Percentiles rank a stretch among this genome's conserved stretches.
Evolutionary conservation across 2,888 invertebrate species (phyloP).

Genomic region (Kryphioiulus occultus): DNA sequence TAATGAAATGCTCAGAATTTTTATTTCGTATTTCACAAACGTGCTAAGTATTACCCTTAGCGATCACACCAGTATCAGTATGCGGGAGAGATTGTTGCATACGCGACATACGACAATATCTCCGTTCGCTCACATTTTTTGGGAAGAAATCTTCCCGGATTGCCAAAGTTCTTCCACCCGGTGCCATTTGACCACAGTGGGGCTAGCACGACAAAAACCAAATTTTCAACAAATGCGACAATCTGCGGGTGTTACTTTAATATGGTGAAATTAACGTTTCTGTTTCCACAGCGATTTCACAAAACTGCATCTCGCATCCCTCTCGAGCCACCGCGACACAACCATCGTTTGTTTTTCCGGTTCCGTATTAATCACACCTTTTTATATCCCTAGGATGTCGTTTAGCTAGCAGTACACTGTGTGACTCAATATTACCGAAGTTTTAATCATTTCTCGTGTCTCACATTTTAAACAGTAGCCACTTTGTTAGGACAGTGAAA

Average conservation of each 20-base stretch:
- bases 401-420: neutral
- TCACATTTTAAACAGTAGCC: neutral
- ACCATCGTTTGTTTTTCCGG: neutral
- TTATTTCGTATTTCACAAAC: neutral
- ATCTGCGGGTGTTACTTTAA: neutral
- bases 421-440: neutral
- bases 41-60: neutral
- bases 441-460: slow-evolving; percentile 5
- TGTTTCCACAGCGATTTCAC: neutral
- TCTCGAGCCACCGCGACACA: neutral
- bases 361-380: neutral
- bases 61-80: neutral
- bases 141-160: neutral
- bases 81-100: neutral
- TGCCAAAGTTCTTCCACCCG: neutral
- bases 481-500: neutral
- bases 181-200: neutral
- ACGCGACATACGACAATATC: neutral
- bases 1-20: too few relatives aligned
- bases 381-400: slow-evolving; percentile 3
- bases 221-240: neutral
- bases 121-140: neutral
- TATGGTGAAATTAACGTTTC: neutral
- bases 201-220: neutral
- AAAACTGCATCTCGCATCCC: neutral